A percentile compares a stretch with the other conserved stretches of the same genome.
phyloP scores from a whole-genome alignment of 2,888 invertebrate genomes.

The Euphydryas editha region DNA sequence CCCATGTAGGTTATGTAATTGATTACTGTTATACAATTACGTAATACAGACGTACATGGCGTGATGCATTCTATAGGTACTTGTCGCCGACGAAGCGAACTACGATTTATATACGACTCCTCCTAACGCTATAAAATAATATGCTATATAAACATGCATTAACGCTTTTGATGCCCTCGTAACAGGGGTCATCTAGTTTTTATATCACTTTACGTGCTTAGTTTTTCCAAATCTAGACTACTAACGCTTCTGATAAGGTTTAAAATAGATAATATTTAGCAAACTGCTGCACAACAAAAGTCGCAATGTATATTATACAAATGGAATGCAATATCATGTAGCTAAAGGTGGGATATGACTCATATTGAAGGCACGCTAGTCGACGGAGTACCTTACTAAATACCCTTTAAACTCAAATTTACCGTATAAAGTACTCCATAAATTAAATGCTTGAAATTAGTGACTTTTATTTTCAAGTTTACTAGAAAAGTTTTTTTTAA shows the following conservation, averaged over 20 bases:
- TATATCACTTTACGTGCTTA: conserved; percentile 30
- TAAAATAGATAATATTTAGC: neutral
- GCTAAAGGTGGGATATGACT: conserved; percentile 68
- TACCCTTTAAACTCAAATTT: conserved; percentile 20
- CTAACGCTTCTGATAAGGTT: neutral
- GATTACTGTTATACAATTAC: conserved; percentile 72
- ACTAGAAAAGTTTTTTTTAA: neutral
- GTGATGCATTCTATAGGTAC: conserved; percentile 33
- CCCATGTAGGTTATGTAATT: conserved; percentile 74
- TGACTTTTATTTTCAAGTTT: neutral
- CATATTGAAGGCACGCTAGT: conserved; percentile 70
- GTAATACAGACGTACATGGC: conserved; percentile 66
- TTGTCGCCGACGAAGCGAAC: conserved; percentile 25
- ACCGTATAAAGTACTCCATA: conserved; percentile 4
- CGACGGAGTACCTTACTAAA: conserved; percentile 49
- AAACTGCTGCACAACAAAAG: conserved; percentile 20
- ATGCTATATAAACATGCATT: conserved; percentile 57
- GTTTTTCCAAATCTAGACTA: neutral
- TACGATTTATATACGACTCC: conserved; percentile 52
- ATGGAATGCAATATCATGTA: conserved; percentile 71
- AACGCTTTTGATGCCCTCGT: conserved; percentile 53
- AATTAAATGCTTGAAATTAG: conserved; percentile 4
- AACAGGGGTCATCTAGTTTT: conserved; percentile 54
- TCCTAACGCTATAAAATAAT: conserved; percentile 64
- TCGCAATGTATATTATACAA: conserved; percentile 37